Conservation (phyloP, 1,140 invertebrate species). For the Metaphire vulgaris region DNA sequence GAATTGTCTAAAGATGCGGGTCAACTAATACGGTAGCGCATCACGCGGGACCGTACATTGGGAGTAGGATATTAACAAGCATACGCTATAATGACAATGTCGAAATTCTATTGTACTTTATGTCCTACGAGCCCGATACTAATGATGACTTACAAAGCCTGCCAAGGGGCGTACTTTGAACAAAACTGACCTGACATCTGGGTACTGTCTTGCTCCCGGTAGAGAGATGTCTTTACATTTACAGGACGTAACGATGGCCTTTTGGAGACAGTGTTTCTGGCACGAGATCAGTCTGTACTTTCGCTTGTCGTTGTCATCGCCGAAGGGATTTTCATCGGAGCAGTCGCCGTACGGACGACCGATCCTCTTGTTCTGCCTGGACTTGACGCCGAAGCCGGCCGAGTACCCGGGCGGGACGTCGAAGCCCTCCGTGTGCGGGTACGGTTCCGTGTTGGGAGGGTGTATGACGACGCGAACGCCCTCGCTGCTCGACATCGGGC, state of each 20-base stretch:
- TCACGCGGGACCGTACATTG: too few relatives aligned
- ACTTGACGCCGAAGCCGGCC: conserved; percentile 15
- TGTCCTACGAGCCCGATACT: too few relatives aligned
- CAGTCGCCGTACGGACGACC: conserved; percentile 24
- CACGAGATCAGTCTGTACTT: conserved; percentile 19
- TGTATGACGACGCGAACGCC: conserved; percentile 25
- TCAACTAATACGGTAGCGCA: too few relatives aligned
- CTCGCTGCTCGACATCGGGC: conserved; percentile 26
- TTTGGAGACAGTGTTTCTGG: conserved; percentile 24
- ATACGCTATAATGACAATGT: too few relatives aligned
- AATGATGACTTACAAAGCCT: too few relatives aligned
- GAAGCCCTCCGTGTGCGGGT: conserved; percentile 25
- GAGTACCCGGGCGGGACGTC: conserved; percentile 25
- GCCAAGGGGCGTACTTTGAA: too few relatives aligned
- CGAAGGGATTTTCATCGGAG: conserved; percentile 16
- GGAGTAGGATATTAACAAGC: too few relatives aligned
- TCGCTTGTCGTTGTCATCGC: neutral
- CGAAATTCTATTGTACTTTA: too few relatives aligned
- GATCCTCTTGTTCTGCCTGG: conserved; percentile 23
- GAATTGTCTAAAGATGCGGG: too few relatives aligned
- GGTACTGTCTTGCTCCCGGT: conserved; percentile 19
- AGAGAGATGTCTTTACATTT: conserved; percentile 23
- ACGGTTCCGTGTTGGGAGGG: conserved; percentile 24
- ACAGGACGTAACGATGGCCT: conserved; percentile 6
- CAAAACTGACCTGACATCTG: neutral